Evolutionary conservation across 2,888 invertebrate species (phyloP), one percentile per base, ranked within the genome.

Genomic region (Formica aserva): DNA sequence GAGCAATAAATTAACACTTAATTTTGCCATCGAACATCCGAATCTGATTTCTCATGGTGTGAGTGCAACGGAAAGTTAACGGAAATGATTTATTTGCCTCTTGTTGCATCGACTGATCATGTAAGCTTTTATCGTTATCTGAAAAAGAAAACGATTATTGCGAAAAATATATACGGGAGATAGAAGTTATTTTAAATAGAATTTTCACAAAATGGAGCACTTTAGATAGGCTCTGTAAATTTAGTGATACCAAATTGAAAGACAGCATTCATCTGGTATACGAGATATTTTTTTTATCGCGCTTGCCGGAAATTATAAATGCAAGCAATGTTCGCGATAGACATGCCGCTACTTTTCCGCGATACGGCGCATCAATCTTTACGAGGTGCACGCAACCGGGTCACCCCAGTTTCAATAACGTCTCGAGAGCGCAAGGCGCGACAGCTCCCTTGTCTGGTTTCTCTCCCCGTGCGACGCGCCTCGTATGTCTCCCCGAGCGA

Each of bases 321-420:
- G 60, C 72, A 38, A 80, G 38, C 38, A 11, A 45, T 32, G 69
- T 32, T 71, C 4, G 41, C 45, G 52, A n/a, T 26, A 29, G 32
- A 29, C 65, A 18, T 35, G 38, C 45, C 13, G 52, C 6, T 15
- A 60, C 18, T 57, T 78, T 78, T 45, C 32, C 57, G 29, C 66
- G 67, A 66, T 26, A 55, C n/a, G 65, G 35, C 55, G 71, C 65
- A 26, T 75, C 74, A 69, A 71, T 76, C 85, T 60, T 60, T 29
- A 60, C 60, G 22, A 60, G 26, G 32, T 29, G 57, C 41, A 45
- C n/a, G 74, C 74, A 60, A 80, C 35, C 72, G 13, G 78, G 60
- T 80, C 72, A 45, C 15, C 45, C 35, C 71, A n/a, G 78, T 78
- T 80, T 60, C 78, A 72, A 80, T 72, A 72, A 60, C 74, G 69